phyloP scores from a whole-genome alignment of 2,113 vertebrate genomes.

The Colinus virginianus region DNA sequence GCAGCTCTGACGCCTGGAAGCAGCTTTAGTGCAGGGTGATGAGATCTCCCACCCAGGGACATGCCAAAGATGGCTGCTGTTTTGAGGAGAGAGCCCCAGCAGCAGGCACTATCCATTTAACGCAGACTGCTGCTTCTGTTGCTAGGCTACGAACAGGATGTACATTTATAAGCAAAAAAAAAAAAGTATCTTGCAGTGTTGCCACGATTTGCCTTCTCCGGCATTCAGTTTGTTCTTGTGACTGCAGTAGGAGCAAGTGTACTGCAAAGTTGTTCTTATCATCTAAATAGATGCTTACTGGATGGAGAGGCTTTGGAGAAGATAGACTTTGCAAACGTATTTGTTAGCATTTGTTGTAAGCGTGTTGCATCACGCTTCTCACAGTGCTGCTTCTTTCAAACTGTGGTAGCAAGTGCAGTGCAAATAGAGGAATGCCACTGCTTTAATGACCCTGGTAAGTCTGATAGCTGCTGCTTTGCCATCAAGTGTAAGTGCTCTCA shows the following conservation, averaged over 20 bases:
- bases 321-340: constrained; percentile 4
- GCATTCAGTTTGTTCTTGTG: background rate
- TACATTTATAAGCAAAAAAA: constrained; percentile 24
- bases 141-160: constrained; percentile 68
- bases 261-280: background rate
- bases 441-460: background rate
- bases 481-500: background rate
- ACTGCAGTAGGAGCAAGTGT: background rate
- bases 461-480: background rate
- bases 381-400: background rate
- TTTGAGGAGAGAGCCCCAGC: constrained; percentile 62
- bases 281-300: background rate
- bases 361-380: constrained; percentile 37
- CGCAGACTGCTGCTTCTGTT: constrained; percentile 65
- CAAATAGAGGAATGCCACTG: background rate
- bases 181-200: background rate
- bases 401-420: background rate
- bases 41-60: constrained; percentile 62
- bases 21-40: constrained; percentile 46
- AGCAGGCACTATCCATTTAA: constrained; percentile 33
- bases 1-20: constrained; percentile 36
- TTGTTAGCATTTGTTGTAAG: constrained; percentile 23
- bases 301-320: background rate
- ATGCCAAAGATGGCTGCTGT: constrained; percentile 71
- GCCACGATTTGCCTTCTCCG: background rate